Base-by-base conservation (phyloP, 2,888 invertebrate species). In the Drosophila nigritarsus region DNA sequence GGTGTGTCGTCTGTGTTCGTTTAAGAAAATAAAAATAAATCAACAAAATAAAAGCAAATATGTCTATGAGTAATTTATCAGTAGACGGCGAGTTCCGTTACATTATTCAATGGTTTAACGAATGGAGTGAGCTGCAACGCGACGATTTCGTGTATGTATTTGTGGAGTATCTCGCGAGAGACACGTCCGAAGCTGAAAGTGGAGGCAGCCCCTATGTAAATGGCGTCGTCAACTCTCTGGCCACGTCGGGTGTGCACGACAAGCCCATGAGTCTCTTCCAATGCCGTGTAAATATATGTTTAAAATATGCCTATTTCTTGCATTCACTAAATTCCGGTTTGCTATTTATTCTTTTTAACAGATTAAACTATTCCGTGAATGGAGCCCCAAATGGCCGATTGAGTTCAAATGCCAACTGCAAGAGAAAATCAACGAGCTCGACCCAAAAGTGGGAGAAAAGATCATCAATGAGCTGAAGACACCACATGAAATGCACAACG, bases 61-160 rank as follows among this genome's bases (percentile, higher is more conserved):
- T 95, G 95, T 94, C 95, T 38, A 94, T 94, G 68, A 93, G 94
- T 74, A 95, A 94, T 63, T 91, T 95, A 85, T 94, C 95, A 4
- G 93, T 95, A 40, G 96, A 96, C 90, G 96, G 96, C 4, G 97
- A 98, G 93, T 94, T 97, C 86, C 94, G 96, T 64, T 98, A 97
- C 92, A 94, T 97, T 79, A 94, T 96, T 66, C 96, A 97, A 91
- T 98, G 98, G 98, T 98, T 98, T 90, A 95, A 95, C 89, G 97
- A 97, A 93, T 98, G 97, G 95, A 97, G 97, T 91, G 97, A 97
- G 91, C 94, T 97, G 92, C 97, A 98, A 92, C 94, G 96, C 65
- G 96, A 96, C 70, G 98, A 98, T 92, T 98, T 98, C 92, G 91
- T 97, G 72, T 96, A 96, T 0, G 95, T 97, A 69, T 93, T 97